Base-by-base conservation (phyloP, 2,888 invertebrate species). In the Exocentrus adspersus region DNA sequence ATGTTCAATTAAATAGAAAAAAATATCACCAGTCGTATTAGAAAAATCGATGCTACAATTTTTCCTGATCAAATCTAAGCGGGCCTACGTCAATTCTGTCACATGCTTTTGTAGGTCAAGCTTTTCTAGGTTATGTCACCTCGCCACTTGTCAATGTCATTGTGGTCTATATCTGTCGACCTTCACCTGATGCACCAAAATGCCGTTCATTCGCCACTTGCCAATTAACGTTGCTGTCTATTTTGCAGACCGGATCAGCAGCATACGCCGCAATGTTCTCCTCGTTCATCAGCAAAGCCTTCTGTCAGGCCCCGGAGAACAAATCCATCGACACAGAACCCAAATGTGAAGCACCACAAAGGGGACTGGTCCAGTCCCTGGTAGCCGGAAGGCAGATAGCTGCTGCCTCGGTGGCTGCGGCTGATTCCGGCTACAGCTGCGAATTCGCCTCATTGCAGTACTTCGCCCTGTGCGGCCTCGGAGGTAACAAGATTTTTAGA, bases 381-480 rank as follows among this genome's bases (percentile, higher is more conserved):
- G 80, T 79, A 9, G 76, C 80, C 46, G 79, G 80, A 30, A 74
- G 83, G 62, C 76, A 77, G 32, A 83, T 83, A 37, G 82, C 82
- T 2, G 73, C 71, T 9, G 72, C 75, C n/a, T 70, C 73, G 5
- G 57, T 76, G 9, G 72, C 67, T 10, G 74, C 74, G 64, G n/a
- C n/a, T n/a, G n/a, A n/a, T n/a, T n/a, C n/a, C n/a, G 79, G 79
- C 32, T 77, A 80, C 69, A 79, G 79, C 60, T 94, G 94, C 82
- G 96, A 94, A 83, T 97, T 95, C 85, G 98, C 94, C 51, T 95
- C 96, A 0, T 82, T 86, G 67, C 92, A 96, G 77, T 98, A 95
- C 84, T 99, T 94, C 84, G 88, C 91, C 43, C 87, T 97, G 45
- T 98, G 98, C 84, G 98, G 97, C 54, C 86, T 98, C 74, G 98